Evolutionary conservation across 2,888 invertebrate species (phyloP), one percentile per base, ranked within the genome.

Genomic region (Lochmaea crataegi): DNA sequence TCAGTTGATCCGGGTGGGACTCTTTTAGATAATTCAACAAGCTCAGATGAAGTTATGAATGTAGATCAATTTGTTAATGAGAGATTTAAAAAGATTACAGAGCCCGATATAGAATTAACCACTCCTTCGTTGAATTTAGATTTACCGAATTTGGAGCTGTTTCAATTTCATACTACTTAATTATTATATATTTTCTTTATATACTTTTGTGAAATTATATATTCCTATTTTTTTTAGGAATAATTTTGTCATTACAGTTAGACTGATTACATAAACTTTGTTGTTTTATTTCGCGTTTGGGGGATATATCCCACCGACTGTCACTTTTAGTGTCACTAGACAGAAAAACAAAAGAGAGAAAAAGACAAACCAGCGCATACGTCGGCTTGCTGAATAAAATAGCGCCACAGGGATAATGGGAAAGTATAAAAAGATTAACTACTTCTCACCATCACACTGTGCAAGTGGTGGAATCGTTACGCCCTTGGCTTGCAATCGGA

Each of bases 1-100:
- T 81, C 79, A 65, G 83, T 83, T 0, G 84, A 84, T 71, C 78
- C 81, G 6, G 82, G 81, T 48, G 81, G 83, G 56, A 82, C 79
- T 73, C 80, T 86, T 38, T 75, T 86, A 67, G 86, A 87, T 75
- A 85, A 85, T 58, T 86, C 85, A 32, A 83, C 83, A 16, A 84
- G 83, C 78, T 85, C 86, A 0, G 86, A 86, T 77, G 86, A 87
- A 80, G 84, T 86, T 41, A 86, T 87, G 85, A 86, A 87, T 77
- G 86, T 87, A 0, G 87, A 87, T 82, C 87, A 87, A 73, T 86
- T 87, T 79, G 86, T 87, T 4, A 86, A 86, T 76, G 87, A 87
- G 77, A 79, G 86, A 61, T 85, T 87, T 79, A 85, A 85, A 71
- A 85, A 83, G 73, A 82, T 87, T 68, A 86, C 86, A 0, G 86